Evolutionary conservation across 2,888 invertebrate species (phyloP).

Genomic region (Empis stercorea): DNA sequence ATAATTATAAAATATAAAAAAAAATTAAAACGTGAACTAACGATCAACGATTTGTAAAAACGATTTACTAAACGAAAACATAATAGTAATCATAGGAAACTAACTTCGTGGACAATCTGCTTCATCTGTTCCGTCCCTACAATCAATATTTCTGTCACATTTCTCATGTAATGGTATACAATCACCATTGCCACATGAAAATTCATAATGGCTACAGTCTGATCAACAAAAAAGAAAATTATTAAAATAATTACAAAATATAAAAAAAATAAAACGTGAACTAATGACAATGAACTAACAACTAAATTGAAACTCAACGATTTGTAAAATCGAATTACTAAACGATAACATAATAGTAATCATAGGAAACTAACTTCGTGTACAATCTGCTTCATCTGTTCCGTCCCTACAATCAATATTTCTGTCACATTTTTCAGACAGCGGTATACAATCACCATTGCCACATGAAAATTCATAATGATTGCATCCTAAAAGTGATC

Average conservation of each 20-base stretch:
- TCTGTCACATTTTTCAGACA: conserved; percentile 41
- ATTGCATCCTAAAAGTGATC: background rate
- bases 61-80: too few relatives aligned
- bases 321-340: too few relatives aligned
- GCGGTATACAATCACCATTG: conserved; percentile 46
- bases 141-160: conserved; percentile 43
- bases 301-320: background rate
- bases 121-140: conserved; percentile 53
- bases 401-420: conserved; percentile 43
- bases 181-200: conserved; percentile 46
- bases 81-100: too few relatives aligned
- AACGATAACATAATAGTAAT: too few relatives aligned
- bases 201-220: conserved; percentile 36
- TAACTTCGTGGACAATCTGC: conserved; percentile 32
- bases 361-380: background rate
- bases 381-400: conserved; percentile 48
- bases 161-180: conserved; percentile 43
- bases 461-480: conserved; percentile 45
- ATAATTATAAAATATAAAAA: too few relatives aligned
- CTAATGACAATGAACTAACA: background rate
- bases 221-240: background rate
- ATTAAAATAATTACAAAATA: background rate
- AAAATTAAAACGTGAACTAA: too few relatives aligned
- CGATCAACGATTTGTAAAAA: too few relatives aligned
- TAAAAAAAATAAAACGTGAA: background rate